Base-by-base conservation (phyloP, 2,113 vertebrate genomes). In the Talpa occidentalis region DNA sequence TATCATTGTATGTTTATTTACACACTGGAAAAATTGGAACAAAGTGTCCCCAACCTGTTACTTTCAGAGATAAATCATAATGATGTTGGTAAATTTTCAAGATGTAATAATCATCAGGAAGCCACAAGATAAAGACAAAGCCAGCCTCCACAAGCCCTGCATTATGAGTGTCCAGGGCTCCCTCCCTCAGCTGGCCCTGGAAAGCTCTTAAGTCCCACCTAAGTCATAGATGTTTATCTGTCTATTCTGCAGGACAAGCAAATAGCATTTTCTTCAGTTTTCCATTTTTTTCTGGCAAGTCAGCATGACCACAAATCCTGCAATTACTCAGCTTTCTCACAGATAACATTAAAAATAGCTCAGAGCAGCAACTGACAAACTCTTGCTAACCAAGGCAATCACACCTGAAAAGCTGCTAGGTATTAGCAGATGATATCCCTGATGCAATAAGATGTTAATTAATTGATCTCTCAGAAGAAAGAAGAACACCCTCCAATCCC, bases 371-470 rank as follows among this genome's bases (percentile, higher is more conserved):
- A 73, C 26, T n/a, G 62, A 52, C 10, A 30, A 76, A 26, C 42
- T 79, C 21, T 56, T 91, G 32, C 47, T 56, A 72, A 83, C 15
- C 78, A 24, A 56, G 10, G 56, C 5, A 81, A 47, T 49, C 44
- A 64, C 76, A 92, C 47, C 17, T 47, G 26, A 72, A 81, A 66
- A 66, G 26, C 76, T 92, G n/a, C 32, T 22, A 73, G 35, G 24
- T 44, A 64, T 69, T 40, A 90, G 1, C 21, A 78, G 10, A 59
- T 49, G 81, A 30, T 81, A 66, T 56, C 67, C 59, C 17, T 42
- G 67, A 90, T 92, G n/a, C 32, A 77, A 12, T 84, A 26, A 69
- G 84, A 60, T 87, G 54, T 30, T 86, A 80, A 74, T 94, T 91
- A 76, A 95, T 59, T 78, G 10, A 21, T 28, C 32, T 69, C 60